Evolutionary conservation across 2,797 vertebrate genomes (phyloP).

Genomic region (Hippocampus kuda): DNA sequence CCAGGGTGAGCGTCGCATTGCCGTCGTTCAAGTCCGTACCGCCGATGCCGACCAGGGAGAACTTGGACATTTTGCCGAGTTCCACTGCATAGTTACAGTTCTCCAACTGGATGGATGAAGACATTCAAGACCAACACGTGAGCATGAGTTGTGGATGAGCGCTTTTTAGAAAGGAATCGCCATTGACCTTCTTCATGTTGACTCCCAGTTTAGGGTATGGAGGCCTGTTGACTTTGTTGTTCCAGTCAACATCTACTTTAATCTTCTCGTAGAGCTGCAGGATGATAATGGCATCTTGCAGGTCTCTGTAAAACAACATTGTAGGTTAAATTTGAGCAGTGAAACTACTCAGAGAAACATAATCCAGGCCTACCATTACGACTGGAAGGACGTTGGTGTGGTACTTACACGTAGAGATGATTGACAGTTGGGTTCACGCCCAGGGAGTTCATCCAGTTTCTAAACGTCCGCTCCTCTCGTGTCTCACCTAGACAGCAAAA

Average conservation of each 20-base stretch:
- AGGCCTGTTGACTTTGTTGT: slow-evolving; percentile 91
- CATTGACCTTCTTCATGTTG: slow-evolving; percentile 92
- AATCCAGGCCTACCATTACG: neutral
- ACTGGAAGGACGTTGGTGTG: neutral
- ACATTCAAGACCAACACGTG: neutral
- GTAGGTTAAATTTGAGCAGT: neutral
- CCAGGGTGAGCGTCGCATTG: slow-evolving; percentile 87
- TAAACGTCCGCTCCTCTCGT: slow-evolving; percentile 90
- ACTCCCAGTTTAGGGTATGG: slow-evolving; percentile 91
- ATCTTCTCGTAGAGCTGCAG: slow-evolving; percentile 93
- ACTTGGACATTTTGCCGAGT: slow-evolving; percentile 84
- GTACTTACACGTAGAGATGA: slow-evolving; percentile 84
- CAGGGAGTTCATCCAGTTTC: slow-evolving; percentile 99
- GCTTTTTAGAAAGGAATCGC: neutral
- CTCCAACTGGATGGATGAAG: slow-evolving; percentile 74
- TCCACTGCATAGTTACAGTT: slow-evolving; percentile 97
- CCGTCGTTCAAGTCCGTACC: slow-evolving; percentile 93
- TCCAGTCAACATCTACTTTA: slow-evolving; percentile 93
- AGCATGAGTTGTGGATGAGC: neutral
- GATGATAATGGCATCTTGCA: slow-evolving; percentile 93
- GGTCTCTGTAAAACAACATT: slow-evolving; percentile 67
- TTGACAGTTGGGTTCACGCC: slow-evolving; percentile 92
- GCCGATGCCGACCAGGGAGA: slow-evolving; percentile 93
- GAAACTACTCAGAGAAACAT: neutral
- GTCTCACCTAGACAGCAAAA: slow-evolving; percentile 76